Evolutionary conservation across 1,140 invertebrate species (phyloP).

Genomic region (Lanistes nyassanus): DNA sequence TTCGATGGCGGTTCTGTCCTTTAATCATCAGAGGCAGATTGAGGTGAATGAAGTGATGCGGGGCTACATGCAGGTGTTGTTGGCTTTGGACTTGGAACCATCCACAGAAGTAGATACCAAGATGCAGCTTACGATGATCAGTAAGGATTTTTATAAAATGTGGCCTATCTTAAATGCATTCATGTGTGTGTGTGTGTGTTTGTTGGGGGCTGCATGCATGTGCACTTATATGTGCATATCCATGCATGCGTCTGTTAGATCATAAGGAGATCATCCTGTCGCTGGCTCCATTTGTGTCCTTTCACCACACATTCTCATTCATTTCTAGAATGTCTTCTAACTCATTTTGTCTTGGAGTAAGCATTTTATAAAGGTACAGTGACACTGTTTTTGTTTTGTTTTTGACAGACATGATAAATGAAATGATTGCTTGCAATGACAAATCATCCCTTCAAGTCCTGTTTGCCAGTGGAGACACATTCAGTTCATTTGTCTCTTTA

Average conservation of each 20-base stretch:
- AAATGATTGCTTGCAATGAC: constrained; percentile 59
- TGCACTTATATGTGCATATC: background rate
- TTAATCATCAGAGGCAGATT: constrained; percentile 71
- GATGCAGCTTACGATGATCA: constrained; percentile 52
- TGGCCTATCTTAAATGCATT: too few relatives aligned
- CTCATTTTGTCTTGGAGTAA: too few relatives aligned
- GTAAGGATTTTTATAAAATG: constrained; percentile 35
- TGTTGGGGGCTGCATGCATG: background rate
- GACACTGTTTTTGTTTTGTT: background rate
- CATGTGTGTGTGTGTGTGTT: constrained; percentile 2
- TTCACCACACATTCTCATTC: background rate
- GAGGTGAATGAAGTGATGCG: constrained; percentile 72
- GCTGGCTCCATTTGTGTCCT: too few relatives aligned
- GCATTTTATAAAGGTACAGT: background rate
- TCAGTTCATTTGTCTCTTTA: constrained; percentile 56
- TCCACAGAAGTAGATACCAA: constrained; percentile 33
- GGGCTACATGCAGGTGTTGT: constrained; percentile 67
- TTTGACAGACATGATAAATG: constrained; percentile 53
- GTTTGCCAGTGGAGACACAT: constrained; percentile 55
- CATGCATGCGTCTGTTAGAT: too few relatives aligned
- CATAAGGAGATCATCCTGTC: too few relatives aligned
- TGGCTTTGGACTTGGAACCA: constrained; percentile 29
- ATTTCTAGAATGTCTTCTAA: background rate
- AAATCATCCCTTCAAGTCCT: constrained; percentile 55
- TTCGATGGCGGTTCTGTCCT: too few relatives aligned